Evolutionary conservation across 1,140 invertebrate species (phyloP).

Genomic region (Drosophila cardini): DNA sequence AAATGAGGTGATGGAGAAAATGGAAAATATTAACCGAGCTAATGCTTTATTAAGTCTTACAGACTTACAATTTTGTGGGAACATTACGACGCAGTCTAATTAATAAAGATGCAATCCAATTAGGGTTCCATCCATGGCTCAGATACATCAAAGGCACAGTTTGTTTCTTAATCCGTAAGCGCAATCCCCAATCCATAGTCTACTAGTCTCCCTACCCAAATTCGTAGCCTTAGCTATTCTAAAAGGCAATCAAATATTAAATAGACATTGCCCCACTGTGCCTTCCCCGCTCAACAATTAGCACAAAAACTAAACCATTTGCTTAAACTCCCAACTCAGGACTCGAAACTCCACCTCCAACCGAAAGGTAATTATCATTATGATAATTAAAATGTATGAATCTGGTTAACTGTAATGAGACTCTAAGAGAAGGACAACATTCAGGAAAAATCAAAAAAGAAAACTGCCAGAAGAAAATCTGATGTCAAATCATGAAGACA

Average conservation of each 20-base stretch:
- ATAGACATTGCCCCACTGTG: slow-evolving; percentile 34
- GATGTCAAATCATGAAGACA: slow-evolving; percentile 7
- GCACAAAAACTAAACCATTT: slow-evolving; percentile 67
- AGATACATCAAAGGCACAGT: slow-evolving; percentile 63
- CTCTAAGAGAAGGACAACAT: background rate
- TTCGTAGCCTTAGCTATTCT: background rate
- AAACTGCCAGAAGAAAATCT: background rate
- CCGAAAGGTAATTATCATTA: slow-evolving; percentile 74
- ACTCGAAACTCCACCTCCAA: slow-evolving; percentile 18
- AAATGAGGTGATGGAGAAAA: background rate
- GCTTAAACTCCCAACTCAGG: slow-evolving; percentile 44
- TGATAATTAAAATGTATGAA: slow-evolving; percentile 79
- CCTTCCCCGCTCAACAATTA: slow-evolving; percentile 21
- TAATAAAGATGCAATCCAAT: slow-evolving; percentile 79
- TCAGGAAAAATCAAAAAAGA: background rate
- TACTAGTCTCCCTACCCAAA: background rate
- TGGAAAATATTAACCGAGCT: background rate
- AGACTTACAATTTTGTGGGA: slow-evolving; percentile 30
- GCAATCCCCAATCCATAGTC: background rate
- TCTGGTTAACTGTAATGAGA: slow-evolving; percentile 59
- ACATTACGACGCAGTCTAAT: slow-evolving; percentile 61
- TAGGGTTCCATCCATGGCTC: slow-evolving; percentile 35
- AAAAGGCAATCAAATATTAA: slow-evolving; percentile 52
- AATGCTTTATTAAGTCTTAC: background rate
- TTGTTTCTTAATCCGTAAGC: background rate